Evolutionary conservation across 2,888 invertebrate species (phyloP).

Genomic region (Ophion ellenae): DNA sequence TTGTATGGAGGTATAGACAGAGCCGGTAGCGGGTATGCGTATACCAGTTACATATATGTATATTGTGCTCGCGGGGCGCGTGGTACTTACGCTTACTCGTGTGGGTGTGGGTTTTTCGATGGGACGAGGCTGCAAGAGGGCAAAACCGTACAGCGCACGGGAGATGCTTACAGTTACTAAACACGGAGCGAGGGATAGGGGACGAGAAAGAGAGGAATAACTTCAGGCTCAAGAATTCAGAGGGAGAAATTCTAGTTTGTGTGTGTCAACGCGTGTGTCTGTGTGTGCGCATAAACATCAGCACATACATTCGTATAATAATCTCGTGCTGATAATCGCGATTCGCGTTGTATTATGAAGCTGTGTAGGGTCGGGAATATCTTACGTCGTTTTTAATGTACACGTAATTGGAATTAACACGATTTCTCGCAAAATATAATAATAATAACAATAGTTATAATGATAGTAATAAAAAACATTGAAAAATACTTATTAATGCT

Average conservation of each 20-base stretch:
- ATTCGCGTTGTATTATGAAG: conserved; percentile 51
- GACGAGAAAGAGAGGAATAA: conserved; percentile 14
- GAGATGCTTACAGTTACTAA: not conserved
- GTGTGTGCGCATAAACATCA: no score
- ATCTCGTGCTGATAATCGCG: conserved; percentile 46
- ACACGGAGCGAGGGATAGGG: not conserved
- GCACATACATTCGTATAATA: conserved; percentile 6
- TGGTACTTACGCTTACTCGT: conserved; percentile 52
- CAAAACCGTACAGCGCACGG: conserved; percentile 22
- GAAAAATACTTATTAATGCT: no score
- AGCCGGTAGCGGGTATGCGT: conserved; percentile 1
- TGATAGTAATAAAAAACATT: no score
- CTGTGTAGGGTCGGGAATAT: conserved; percentile 38
- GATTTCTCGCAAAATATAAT: not conserved
- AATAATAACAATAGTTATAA: no score
- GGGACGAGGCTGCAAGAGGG: conserved; percentile 61
- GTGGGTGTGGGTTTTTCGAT: conserved; percentile 64
- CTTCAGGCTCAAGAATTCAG: conserved; percentile 19
- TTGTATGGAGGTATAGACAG: not conserved
- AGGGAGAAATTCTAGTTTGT: no score
- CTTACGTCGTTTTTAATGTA: conserved; percentile 56
- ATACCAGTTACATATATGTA: not conserved
- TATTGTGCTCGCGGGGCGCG: conserved; percentile 25
- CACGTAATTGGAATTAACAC: conserved; percentile 58
- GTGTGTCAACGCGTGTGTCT: no score